Conservation (phyloP, 2,888 invertebrate species). For the Napeogenes sylphis region DNA sequence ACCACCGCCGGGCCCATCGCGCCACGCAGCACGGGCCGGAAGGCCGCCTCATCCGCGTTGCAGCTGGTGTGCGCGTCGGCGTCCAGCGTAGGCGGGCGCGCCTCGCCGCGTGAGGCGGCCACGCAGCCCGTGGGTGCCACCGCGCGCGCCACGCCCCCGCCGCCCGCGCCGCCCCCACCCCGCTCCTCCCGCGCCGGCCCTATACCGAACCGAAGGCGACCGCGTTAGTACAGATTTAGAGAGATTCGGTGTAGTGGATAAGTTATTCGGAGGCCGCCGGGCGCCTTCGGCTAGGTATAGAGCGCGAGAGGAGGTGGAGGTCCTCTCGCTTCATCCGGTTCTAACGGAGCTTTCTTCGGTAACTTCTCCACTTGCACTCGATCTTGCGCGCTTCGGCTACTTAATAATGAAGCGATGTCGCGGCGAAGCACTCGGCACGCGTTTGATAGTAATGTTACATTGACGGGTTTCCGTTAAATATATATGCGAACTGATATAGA, state of each 20-base stretch:
- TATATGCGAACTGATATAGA: background rate
- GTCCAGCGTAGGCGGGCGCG: conserved; percentile 63
- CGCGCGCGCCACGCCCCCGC: conserved; percentile 80
- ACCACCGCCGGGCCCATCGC: conserved; percentile 43
- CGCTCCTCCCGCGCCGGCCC: conserved; percentile 70
- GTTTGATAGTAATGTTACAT: conserved; percentile 7
- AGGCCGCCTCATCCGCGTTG: conserved; percentile 82
- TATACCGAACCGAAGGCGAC: conserved; percentile 92
- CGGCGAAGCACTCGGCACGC: conserved; percentile 11
- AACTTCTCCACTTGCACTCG: conserved; percentile 47
- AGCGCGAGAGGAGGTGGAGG: conserved; percentile 28
- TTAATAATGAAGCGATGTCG: conserved; percentile 21
- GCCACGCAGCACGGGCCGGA: conserved; percentile 80
- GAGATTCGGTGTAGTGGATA: conserved; percentile 40
- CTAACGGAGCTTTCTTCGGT: conserved; percentile 47
- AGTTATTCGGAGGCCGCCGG: conserved; percentile 45
- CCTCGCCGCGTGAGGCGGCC: conserved; percentile 62
- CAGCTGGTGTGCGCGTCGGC: conserved; percentile 63
- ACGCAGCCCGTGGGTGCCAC: conserved; percentile 88
- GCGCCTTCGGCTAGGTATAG: conserved; percentile 73
- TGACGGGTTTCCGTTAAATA: conserved; percentile 7
- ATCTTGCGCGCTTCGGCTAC: conserved; percentile 41
- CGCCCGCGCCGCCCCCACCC: conserved; percentile 60
- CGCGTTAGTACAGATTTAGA: conserved; percentile 48
- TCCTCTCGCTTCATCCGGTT: conserved; percentile 34